Evolutionary conservation across 2,797 vertebrate species (phyloP), one percentile per base, ranked within the genome.

Genomic region (Hirundo rustica): DNA sequence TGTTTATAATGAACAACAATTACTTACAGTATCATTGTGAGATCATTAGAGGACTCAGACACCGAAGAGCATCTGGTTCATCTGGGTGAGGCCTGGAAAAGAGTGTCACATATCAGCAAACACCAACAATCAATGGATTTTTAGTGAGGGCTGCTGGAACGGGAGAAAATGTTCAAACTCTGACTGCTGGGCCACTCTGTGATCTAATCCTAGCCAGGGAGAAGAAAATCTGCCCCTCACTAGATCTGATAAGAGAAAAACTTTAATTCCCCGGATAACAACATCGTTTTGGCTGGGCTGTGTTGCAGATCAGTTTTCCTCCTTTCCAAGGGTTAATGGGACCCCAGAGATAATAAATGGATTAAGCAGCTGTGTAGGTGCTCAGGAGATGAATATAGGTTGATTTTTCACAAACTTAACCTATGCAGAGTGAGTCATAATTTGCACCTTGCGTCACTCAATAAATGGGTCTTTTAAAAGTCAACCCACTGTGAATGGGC

Each of bases 351-450:
- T 61, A 94, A 89, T 40, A 95, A 92, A 94, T 78, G 79, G 77
- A 92, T 95, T 81, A 76, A 81, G 94, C 90, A 96, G 93, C 92
- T 95, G 88, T 83, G 93, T 94, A 97, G 96, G 96, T 94, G 95
- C 89, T 67, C 6, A 2, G 53, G 92, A 91, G 92, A 94, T 72
- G 87, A 96, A 95, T 82, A 95, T 81, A 92, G 58, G 88, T 88
- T 82, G 88, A 83, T 89, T 93, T 94, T 79, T 93, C 85, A 89
- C 78, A 81, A 94, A 96, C 76, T 61, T 78, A 93, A 94, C 91
- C 90, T 95, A 94, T 91, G 86, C 81, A 83, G 84, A 57, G 23
- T 97, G 97, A 97, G 78, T 97, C 97, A 97, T 92, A 76, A 96
- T 87, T 77, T 89, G 86, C 50, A 94, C 93, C 79, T 94, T 89